phyloP scores from a whole-genome alignment of 2,797 vertebrate genomes.

The Taeniopygia guttata region DNA sequence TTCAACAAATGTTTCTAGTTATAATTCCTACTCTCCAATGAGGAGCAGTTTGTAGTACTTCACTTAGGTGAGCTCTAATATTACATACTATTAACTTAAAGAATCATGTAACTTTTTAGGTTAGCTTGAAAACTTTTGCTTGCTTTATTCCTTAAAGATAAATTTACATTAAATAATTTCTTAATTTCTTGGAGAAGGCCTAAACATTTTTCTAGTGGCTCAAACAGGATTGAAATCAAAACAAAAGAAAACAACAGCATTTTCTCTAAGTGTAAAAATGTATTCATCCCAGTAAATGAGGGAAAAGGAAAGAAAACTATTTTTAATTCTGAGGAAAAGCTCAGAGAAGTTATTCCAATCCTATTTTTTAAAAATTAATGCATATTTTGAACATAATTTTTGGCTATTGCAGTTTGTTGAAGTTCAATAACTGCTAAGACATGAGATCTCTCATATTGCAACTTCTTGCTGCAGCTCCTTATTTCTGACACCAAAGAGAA shows the following conservation, averaged over 20 bases:
- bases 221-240: neutral
- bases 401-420: neutral
- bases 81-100: neutral
- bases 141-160: neutral
- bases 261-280: neutral
- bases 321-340: neutral
- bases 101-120: accelerated
- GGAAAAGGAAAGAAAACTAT: neutral
- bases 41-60: neutral
- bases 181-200: neutral
- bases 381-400: neutral
- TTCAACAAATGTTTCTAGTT: neutral
- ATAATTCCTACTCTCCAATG: neutral
- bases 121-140: neutral
- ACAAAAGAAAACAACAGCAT: neutral
- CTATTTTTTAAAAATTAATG: accelerated
- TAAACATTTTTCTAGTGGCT: neutral
- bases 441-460: neutral
- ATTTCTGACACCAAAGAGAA: neutral
- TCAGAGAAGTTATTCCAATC: neutral
- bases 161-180: neutral
- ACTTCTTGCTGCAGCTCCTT: neutral
- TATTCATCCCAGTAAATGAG: neutral
- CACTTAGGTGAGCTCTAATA: neutral
- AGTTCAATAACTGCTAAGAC: neutral